A percentile compares a stretch with the other conserved stretches of the same genome.
Evolutionary conservation across 1,140 invertebrate species (phyloP).

Genomic region (Pogonomyrmex barbatus): DNA sequence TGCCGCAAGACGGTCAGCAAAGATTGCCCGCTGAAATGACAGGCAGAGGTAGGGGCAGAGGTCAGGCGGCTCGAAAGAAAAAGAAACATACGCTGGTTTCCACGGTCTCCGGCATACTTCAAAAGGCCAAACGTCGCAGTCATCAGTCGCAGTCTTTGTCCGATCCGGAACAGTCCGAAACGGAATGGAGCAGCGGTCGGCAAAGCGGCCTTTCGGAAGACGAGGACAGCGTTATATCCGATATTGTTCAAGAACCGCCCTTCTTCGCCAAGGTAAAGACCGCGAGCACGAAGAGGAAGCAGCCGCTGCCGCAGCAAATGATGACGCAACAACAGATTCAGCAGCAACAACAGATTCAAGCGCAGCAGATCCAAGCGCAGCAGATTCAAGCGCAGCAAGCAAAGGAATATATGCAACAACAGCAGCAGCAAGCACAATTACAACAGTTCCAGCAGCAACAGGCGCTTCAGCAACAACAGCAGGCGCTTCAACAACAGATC

Average conservation of each 20-base stretch:
- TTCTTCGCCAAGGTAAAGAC: constrained; percentile 89
- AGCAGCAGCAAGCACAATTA: constrained; percentile 78
- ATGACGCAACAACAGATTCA: constrained; percentile 81
- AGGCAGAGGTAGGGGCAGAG: constrained; percentile 76
- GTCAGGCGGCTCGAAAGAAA: constrained; percentile 87
- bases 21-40: constrained; percentile 72
- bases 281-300: constrained; percentile 85
- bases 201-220: constrained; percentile 90
- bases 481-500: constrained; percentile 82
- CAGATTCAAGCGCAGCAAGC: constrained; percentile 74
- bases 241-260: constrained; percentile 87
- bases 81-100: constrained; percentile 92
- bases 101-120: constrained; percentile 92
- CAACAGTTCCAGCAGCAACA: constrained; percentile 79
- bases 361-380: constrained; percentile 75
- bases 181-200: constrained; percentile 90
- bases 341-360: constrained; percentile 76
- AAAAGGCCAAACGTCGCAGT: constrained; percentile 91
- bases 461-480: constrained; percentile 79
- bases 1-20: constrained; percentile 83
- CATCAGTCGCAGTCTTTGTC: constrained; percentile 88
- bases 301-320: constrained; percentile 79
- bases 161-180: constrained; percentile 92
- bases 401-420: constrained; percentile 79
- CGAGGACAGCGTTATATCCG: constrained; percentile 90